Base-by-base conservation (phyloP, 2,797 vertebrate species). In the Geotrypetes seraphini region DNA sequence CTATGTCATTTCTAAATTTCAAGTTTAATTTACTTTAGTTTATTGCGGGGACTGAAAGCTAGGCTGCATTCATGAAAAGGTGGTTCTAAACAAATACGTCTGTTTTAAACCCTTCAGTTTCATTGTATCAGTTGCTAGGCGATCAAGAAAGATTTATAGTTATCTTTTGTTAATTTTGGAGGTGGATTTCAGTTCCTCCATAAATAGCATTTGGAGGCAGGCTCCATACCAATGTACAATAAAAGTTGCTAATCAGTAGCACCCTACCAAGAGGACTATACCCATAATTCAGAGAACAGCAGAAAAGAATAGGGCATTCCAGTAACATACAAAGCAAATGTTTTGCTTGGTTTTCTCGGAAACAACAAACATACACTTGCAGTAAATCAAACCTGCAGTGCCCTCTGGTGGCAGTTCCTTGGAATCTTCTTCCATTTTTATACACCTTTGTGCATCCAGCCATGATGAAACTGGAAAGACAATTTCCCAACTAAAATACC, bases 51-150 rank as follows among this genome's bases (percentile, higher is more conserved):
- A 56, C 53, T 53, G 52, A 18, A 48, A 63, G 59, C 47, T 46
- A 16, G 47, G 36, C 48, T 47, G 41, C 42, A 46, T 61, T 27
- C 29, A 47, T 55, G 45, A 50, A 11, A 43, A 55, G 63, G 60
- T 69, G 66, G 57, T 62, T 50, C 58, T 58, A 67, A 69, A 60
- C 40, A 63, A 54, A 33, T 55, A 57, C 63, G n/a, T 63, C 60
- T 43, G 61, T 50, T 47, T 50, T 54, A 65, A 74, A 64, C 60
- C 69, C 73, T 61, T 54, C 45, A 13, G 10, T 61, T 64, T 63
- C 68, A 73, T 73, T 72, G 43, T 53, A 50, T 60, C 66, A 64
- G 78, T 82, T 82, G 78, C 79, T 82, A 80, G 68, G 79, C 56
- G 73, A 82, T 81, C 25, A 55, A 61, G 12, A 56, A 59, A 78